These are phyloP conservation scores for Callaeas wilsoni DNA, from an alignment of 2,113 vertebrate genomes.

Conservation along the genomic window DNA sequence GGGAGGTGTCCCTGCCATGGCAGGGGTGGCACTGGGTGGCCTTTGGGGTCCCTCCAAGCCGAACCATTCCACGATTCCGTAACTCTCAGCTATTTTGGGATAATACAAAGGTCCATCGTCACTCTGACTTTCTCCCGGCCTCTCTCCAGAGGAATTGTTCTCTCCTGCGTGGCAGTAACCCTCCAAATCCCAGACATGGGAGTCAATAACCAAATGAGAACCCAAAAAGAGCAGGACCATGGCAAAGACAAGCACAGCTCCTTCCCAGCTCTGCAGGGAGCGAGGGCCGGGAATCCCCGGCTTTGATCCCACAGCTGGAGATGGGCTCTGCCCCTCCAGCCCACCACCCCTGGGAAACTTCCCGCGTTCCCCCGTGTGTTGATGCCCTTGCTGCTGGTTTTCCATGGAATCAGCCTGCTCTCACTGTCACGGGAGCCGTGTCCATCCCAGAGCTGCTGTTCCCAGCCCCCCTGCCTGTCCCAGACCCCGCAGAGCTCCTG, in stretches of 20 bases:
- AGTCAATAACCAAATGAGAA: too few species aligned
- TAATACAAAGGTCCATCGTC: neutral
- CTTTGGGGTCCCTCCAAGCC: neutral
- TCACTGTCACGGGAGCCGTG: too few species aligned
- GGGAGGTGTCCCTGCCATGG: neutral
- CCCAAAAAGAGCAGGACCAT: too few species aligned
- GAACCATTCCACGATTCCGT: neutral
- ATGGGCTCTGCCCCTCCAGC: neutral
- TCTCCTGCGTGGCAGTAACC: too few species aligned
- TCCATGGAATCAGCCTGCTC: too few species aligned
- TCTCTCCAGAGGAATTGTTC: neutral
- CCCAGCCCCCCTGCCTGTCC: too few species aligned
- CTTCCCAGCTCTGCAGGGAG: neutral
- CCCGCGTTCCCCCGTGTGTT: neutral
- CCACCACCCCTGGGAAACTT: neutral
- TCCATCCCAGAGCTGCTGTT: neutral
- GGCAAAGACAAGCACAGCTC: too few species aligned
- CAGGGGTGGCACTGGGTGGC: neutral
- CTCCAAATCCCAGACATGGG: too few species aligned
- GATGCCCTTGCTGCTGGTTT: neutral
- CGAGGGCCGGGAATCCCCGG: neutral
- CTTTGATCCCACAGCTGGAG: neutral
- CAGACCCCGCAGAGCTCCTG: rapidly evolving
- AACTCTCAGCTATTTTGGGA: neutral
- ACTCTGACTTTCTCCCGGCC: neutral